phyloP scores from a whole-genome alignment of 2,797 vertebrate genomes.

The Enteromius afrohamiltoni region DNA sequence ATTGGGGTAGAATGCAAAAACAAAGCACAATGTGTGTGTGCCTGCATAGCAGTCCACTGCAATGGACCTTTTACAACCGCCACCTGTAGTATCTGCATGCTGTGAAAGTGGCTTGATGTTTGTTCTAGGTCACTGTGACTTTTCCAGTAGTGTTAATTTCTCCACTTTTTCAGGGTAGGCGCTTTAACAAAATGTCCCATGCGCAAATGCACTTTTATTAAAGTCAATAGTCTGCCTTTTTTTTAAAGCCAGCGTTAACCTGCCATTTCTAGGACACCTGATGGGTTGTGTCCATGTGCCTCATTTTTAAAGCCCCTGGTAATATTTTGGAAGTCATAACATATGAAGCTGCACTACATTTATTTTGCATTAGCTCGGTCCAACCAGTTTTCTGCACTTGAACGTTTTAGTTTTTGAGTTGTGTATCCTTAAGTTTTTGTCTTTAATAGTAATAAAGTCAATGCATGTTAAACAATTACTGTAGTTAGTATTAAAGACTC shows the following conservation, averaged over 20 bases:
- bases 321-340: background rate
- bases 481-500: slow-evolving; percentile 5
- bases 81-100: slow-evolving; percentile 26
- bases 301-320: slow-evolving; percentile 20
- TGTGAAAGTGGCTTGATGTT: slow-evolving; percentile 37
- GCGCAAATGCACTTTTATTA: slow-evolving; percentile 41
- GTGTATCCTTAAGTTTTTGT: background rate
- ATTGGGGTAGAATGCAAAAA: slow-evolving; percentile 44
- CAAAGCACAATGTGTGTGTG: slow-evolving; percentile 13
- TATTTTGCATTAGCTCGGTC: slow-evolving; percentile 15
- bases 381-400: slow-evolving; percentile 1
- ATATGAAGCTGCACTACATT: slow-evolving; percentile 16
- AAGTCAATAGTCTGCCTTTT: background rate
- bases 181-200: slow-evolving; percentile 30
- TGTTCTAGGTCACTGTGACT: slow-evolving; percentile 36
- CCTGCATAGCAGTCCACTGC: slow-evolving; percentile 48
- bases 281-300: slow-evolving; percentile 41
- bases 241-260: slow-evolving; percentile 40
- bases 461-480: background rate
- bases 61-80: slow-evolving; percentile 44
- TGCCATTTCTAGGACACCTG: slow-evolving; percentile 46
- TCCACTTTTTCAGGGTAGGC: slow-evolving; percentile 38
- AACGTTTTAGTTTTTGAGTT: background rate
- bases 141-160: slow-evolving; percentile 16
- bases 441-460: background rate